Evolutionary conservation across 2,888 invertebrate species (phyloP).

Genomic region (Nomada fabriciana): DNA sequence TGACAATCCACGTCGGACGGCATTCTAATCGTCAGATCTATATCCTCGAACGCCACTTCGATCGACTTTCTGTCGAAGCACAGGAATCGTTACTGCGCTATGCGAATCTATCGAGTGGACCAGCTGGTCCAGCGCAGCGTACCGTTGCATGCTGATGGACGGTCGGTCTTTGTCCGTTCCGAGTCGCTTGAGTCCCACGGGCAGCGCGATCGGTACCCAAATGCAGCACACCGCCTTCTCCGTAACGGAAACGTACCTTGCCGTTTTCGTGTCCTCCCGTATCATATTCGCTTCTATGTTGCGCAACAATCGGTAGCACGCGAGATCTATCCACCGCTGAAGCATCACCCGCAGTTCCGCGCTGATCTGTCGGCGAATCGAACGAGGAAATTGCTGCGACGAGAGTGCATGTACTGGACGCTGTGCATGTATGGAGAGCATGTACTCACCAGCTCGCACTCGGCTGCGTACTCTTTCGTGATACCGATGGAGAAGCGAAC

Average conservation of each 20-base stretch:
- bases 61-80: conserved; percentile 84
- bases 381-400: background rate
- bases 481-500: conserved; percentile 84
- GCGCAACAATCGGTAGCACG: conserved; percentile 85
- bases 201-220: conserved; percentile 85
- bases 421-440: too few species aligned
- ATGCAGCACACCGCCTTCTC: conserved; percentile 83
- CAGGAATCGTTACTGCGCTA: background rate
- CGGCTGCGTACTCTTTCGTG: conserved; percentile 81
- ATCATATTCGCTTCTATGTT: conserved; percentile 84
- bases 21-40: conserved; percentile 86
- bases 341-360: conserved; percentile 84
- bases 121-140: background rate
- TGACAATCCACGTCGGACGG: conserved; percentile 86
- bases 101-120: background rate
- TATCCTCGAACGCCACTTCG: conserved; percentile 86
- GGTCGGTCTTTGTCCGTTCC: conserved; percentile 76
- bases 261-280: conserved; percentile 84
- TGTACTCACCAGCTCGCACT: conserved; percentile 85
- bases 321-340: conserved; percentile 84
- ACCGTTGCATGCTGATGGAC: background rate
- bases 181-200: conserved; percentile 78
- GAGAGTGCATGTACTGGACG: too few species aligned
- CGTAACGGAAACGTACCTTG: conserved; percentile 83
- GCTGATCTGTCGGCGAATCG: conserved; percentile 78